Conservation (phyloP, 2,797 vertebrate species). For the Syndactyla subalaris region DNA sequence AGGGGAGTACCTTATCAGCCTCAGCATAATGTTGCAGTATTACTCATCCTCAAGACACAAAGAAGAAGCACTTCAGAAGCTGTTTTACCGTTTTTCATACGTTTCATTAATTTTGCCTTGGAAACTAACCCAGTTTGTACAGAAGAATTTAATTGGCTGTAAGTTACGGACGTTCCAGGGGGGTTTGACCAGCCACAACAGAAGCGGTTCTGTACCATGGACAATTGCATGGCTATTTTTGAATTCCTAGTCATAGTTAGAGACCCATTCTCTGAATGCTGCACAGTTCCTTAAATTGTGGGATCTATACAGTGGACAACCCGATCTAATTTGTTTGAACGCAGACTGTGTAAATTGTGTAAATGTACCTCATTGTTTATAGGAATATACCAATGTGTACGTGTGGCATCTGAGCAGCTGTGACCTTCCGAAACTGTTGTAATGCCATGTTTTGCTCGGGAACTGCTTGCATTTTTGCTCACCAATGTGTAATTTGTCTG, state of each 20-base stretch:
- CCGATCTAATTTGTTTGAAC: conserved; percentile 83
- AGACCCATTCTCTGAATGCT: conserved; percentile 69
- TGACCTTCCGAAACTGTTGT: conserved; percentile 77
- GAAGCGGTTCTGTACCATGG: conserved; percentile 75
- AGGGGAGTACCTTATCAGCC: conserved; percentile 78
- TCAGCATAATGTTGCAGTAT: conserved; percentile 78
- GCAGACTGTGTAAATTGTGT: conserved; percentile 79
- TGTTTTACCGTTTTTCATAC: conserved; percentile 68
- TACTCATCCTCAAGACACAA: conserved; percentile 78
- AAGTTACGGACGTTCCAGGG: conserved; percentile 76
- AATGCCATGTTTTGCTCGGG: conserved; percentile 76
- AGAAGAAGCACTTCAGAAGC: conserved; percentile 77
- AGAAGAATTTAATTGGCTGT: conserved; percentile 79
- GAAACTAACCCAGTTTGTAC: conserved; percentile 77
- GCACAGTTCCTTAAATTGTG: conserved; percentile 64
- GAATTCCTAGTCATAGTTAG: conserved; percentile 47
- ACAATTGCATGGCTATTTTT: conserved; percentile 70
- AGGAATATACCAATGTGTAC: conserved; percentile 78
- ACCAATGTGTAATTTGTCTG: conserved; percentile 74
- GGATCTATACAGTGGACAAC: conserved; percentile 67
- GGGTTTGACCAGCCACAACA: conserved; percentile 73
- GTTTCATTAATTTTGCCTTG: conserved; percentile 75
- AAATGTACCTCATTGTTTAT: conserved; percentile 76
- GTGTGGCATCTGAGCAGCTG: conserved; percentile 76
- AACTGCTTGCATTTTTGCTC: conserved; percentile 78